Conservation (phyloP, 2,888 invertebrate genomes). For the Cactoblastis cactorum region DNA sequence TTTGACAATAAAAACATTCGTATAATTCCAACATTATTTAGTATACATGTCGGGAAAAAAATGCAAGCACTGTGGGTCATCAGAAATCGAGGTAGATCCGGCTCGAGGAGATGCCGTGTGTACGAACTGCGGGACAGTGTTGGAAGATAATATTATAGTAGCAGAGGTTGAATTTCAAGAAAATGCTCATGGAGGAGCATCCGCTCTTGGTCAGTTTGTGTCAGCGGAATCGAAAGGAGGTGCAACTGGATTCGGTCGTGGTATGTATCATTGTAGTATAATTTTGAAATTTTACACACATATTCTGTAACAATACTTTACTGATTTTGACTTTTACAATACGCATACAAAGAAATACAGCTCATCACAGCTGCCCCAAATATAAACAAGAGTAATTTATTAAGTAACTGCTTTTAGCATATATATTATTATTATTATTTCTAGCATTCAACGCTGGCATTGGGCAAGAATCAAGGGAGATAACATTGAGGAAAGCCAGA, state of each 20-base stretch:
- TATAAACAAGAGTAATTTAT: too few species aligned
- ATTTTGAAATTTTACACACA: too few species aligned
- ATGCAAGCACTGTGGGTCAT: constrained; percentile 92
- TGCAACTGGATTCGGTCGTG: constrained; percentile 88
- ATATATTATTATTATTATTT: constrained; percentile 28
- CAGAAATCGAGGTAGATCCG: constrained; percentile 96
- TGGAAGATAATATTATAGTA: constrained; percentile 97
- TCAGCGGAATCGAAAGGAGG: constrained; percentile 93
- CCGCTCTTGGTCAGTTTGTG: constrained; percentile 96
- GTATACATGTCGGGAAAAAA: constrained; percentile 82
- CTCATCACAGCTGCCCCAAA: too few species aligned
- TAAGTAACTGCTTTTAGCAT: too few species aligned
- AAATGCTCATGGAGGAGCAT: constrained; percentile 90
- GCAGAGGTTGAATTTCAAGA: constrained; percentile 98
- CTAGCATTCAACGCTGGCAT: constrained; percentile 87
- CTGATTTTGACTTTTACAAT: too few species aligned
- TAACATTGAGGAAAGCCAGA: constrained; percentile 93
- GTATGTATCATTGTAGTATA: constrained; percentile 44
- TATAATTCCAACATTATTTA: too few species aligned
- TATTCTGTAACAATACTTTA: too few species aligned
- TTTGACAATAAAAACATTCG: too few species aligned
- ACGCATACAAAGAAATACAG: too few species aligned
- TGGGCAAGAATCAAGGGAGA: constrained; percentile 94
- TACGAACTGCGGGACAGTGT: constrained; percentile 95
- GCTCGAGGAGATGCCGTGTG: constrained; percentile 97